Base-by-base conservation (phyloP, 2,113 vertebrate genomes). In the rat (Rattus norvegicus) region DNA sequence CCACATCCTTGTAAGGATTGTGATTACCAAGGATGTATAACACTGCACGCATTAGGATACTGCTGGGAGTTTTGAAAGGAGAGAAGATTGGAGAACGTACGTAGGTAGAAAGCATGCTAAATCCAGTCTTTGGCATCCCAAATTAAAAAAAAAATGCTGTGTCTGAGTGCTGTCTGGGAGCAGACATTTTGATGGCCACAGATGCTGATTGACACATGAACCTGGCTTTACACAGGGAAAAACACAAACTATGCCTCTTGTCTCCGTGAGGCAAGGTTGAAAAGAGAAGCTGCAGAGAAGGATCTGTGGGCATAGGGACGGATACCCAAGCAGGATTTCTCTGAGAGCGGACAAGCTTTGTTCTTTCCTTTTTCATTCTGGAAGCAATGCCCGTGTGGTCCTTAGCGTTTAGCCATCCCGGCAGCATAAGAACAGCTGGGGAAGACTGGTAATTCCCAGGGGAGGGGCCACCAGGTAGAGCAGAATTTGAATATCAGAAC, bases 151-250 rank as follows among this genome's bases (percentile, higher is more conserved):
- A 52, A 39, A 39, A 1, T 69, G 13, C 19, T 20, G 0, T 49
- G 43, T 76, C 36, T 24, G 20, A 33, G 9, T 1, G 2, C 20
- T 33, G 16, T 20, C 33, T 0, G 36, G n/a, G 33, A 1, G 39
- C 8, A 22, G 61, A 17, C 13, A 17, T 56, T 70, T 20, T 0
- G 36, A 47, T 12, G 91, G 2, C 5, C 19, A 80, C 0, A 20
- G 39, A 24, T 24, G 56, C 11, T 47, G 43, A 65, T 76, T 65
- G 54, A 47, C n/a, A 59, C 49, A 49, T 11, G 13, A 49, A 7
- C 4, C 54, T 76, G 70, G 56, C 6, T 63, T 56, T 36, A 47
- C 17, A 47, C 59, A 81, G n/a, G 89, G 52, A 70, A 61, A 43
- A 54, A 84, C 20, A 33, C 28, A n/a, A 95, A 30, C 9, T 0